Evolutionary conservation across 1,140 invertebrate genomes (phyloP).

Genomic region (Neodiprion lecontei): DNA sequence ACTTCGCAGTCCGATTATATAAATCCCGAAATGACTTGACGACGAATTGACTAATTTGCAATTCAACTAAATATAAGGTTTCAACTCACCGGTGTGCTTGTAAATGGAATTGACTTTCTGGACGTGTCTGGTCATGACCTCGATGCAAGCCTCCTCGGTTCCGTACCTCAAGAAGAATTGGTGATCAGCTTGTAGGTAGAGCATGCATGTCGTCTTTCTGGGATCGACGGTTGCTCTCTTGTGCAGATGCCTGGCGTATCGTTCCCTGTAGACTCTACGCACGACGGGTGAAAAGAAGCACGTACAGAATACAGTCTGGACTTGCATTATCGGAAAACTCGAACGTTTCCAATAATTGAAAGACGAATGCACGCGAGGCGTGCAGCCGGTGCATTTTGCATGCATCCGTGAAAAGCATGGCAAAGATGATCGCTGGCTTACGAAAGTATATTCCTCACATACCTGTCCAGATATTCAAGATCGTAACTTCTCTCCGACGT

Average conservation of each 20-base stretch:
- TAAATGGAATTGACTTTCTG: constrained; percentile 94
- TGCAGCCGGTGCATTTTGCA: no score
- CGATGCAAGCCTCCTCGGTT: constrained; percentile 92
- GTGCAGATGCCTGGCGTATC: constrained; percentile 67
- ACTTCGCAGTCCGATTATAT: no score
- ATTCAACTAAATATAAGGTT: no score
- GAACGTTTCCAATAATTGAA: not conserved
- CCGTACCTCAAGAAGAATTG: constrained; percentile 92
- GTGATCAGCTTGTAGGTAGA: constrained; percentile 95
- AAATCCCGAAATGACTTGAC: no score
- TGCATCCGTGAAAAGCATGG: no score
- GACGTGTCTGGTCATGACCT: constrained; percentile 93
- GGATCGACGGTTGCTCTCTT: constrained; percentile 81
- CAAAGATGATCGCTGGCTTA: no score
- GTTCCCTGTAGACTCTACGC: constrained; percentile 46
- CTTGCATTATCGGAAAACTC: not conserved
- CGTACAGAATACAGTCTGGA: no score
- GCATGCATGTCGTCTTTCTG: constrained; percentile 83
- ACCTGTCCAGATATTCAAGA: constrained; percentile 35
- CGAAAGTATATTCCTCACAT: not conserved
- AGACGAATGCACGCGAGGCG: no score
- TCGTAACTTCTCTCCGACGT: constrained; percentile 31
- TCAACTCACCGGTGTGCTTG: constrained; percentile 78
- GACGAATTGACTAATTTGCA: no score
- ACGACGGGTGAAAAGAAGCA: not conserved